These are phyloP conservation scores for Pogonomyrmex barbatus DNA, from an alignment of 1,140 invertebrate species.

Conservation along the genomic window DNA sequence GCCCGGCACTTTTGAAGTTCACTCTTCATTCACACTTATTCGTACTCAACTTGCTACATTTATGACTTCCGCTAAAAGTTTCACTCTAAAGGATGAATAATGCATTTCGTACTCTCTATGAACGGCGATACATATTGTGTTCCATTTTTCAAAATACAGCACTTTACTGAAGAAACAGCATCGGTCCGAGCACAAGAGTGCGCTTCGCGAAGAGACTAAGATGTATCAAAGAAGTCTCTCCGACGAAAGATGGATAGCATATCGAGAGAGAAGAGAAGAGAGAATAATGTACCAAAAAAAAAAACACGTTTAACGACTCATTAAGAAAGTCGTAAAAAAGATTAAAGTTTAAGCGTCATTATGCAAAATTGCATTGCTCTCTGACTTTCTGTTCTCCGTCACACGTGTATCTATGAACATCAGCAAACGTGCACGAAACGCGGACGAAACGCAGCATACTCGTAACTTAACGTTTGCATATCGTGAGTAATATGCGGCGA, in stretches of 20 bases:
- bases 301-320: constrained; percentile 75
- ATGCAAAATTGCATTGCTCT: constrained; percentile 80
- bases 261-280: background rate
- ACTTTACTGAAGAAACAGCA: background rate
- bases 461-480: background rate
- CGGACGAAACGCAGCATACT: background rate
- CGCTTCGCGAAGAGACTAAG: background rate
- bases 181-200: background rate
- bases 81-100: constrained; percentile 51
- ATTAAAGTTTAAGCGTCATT: constrained; percentile 82
- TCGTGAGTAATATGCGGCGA: constrained; percentile 4
- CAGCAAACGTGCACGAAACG: background rate
- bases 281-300: constrained; percentile 71
- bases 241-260: background rate
- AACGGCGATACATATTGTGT: constrained; percentile 13
- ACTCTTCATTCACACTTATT: constrained; percentile 40
- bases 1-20: constrained; percentile 9
- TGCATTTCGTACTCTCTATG: constrained; percentile 26
- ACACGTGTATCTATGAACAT: constrained; percentile 15
- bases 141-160: constrained; percentile 17
- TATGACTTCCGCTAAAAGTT: constrained; percentile 49
- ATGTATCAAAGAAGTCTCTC: background rate
- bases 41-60: constrained; percentile 39
- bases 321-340: constrained; percentile 81
- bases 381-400: constrained; percentile 29